These are phyloP conservation scores for Leiothrix lutea DNA, from an alignment of 2,113 vertebrate genomes.

Conservation along the genomic window DNA sequence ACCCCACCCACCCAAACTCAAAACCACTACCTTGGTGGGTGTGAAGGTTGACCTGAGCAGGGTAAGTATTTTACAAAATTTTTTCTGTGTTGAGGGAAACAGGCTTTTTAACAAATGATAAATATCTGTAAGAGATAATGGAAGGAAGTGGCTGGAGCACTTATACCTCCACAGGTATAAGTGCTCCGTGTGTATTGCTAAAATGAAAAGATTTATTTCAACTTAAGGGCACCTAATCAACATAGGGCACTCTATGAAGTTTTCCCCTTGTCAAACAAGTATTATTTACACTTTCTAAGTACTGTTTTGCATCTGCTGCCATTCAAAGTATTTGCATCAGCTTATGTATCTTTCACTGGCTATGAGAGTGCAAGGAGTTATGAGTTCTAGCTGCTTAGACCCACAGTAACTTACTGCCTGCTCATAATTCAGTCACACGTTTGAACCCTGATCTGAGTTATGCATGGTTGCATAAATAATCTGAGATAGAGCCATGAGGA, in stretches of 20 bases:
- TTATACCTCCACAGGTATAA: background rate
- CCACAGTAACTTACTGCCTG: background rate
- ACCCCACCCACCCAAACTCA: background rate
- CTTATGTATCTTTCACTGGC: background rate
- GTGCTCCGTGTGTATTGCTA: background rate
- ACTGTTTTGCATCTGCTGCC: background rate
- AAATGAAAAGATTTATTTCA: background rate
- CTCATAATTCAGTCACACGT: background rate
- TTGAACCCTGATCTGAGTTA: background rate
- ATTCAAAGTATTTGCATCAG: background rate
- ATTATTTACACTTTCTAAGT: background rate
- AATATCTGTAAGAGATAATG: background rate
- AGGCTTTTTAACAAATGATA: background rate
- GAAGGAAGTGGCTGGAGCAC: background rate
- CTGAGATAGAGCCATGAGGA: background rate
- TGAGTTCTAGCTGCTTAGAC: background rate
- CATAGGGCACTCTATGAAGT: background rate
- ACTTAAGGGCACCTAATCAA: background rate
- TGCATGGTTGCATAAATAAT: background rate
- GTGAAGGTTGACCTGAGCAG: background rate
- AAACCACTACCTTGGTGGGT: background rate
- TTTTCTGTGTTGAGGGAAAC: background rate
- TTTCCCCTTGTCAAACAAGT: background rate
- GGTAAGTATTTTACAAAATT: background rate
- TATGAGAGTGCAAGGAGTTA: background rate